Base-by-base conservation (phyloP, 2,888 invertebrate species). In the Anodontia alba region DNA sequence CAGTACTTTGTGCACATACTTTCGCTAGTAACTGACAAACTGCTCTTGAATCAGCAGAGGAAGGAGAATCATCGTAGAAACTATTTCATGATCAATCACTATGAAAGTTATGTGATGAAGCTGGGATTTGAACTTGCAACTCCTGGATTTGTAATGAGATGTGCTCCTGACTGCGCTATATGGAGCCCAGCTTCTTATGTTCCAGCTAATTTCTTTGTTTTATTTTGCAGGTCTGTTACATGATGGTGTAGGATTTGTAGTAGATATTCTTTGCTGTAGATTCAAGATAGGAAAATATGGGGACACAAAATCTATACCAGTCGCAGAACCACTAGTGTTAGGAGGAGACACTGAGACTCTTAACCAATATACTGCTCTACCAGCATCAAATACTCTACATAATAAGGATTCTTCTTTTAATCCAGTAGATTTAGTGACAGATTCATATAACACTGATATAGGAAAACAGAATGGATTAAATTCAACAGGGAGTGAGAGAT, bases 221-320 rank as follows among this genome's bases (percentile, higher is more conserved):
- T 74, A 66, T 75, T 75, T 75, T 82, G 68, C 91, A 93, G 93
- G 93, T 43, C 89, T 93, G 81, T 71, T 93, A n/a, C 91, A 93
- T 73, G 84, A 89, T 12, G 72, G 92, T 12, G 79, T 88, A 49
- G 92, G 91, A 26, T 84, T 89, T 33, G n/a, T 93, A 17, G 76
- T 90, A 1, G 93, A 93, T 75, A 68, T 91, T 15, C 36, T 93
- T 12, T 93, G 92, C 77, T 93, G 93, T 67, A 80, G 88, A 72
- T 88, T 88, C 43, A 88, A 90, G 77, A 33, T 88, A 31, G 91
- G 91, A 26, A 86, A 88, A 76, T 87, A 89, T 68, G 78, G 83
- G 51, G 57, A 62, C 33, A 62, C 68, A 12, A 76, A 74, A 67
- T 33, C 62, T 62, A 62, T 62, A 62, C 62, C 62, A 17, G 62